Base-by-base conservation (phyloP, 2,888 invertebrate genomes). In the Drosophila monieri region DNA sequence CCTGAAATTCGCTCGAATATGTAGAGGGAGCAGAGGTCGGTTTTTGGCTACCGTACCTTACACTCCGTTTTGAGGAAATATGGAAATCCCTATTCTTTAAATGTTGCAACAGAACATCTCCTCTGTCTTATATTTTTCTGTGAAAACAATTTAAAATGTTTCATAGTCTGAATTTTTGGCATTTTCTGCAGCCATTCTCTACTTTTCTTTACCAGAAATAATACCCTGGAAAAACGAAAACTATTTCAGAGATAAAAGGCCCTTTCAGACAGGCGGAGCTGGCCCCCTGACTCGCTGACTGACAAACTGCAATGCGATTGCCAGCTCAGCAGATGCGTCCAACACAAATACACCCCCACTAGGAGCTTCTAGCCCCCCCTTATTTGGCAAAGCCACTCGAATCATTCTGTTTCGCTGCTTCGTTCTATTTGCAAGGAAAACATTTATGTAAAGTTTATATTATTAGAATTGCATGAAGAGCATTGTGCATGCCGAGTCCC, bases 371-470 rank as follows among this genome's bases (percentile, higher is more conserved):
- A 23, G 5, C 25, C 46, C 9, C 9, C 10, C 27, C 35, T 14
- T 35, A 49, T 41, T 32, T 39, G n/a, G 37, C 55, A 32, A 21
- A 15, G 25, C 35, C 37, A 43, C 32, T 53, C 49, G 46, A 27
- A n/a, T 30, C 49, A 41, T 39, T 14, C 62, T 44, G 44, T 43
- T 37, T 61, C 43, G 14, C 59, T 47, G 39, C 58, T 77, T 52
- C 58, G 62, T 74, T 73, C 59, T 76, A 75, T 85, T 83, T 77
- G 75, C 83, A 56, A 70, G 70, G 86, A 80, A 72, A 81, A 81
- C 81, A 81, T 81, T 81, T 85, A 77, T 86, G 84, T 84, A 77
- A 81, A 80, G 78, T 80, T 80, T 75, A 80, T 84, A 68, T 73
- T 77, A 77, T 77, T 65, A 80, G 66, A 79, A 79, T 76, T 67